Evolutionary conservation across 1,140 invertebrate species (phyloP).

Genomic region (Drosophila ogumai): DNA sequence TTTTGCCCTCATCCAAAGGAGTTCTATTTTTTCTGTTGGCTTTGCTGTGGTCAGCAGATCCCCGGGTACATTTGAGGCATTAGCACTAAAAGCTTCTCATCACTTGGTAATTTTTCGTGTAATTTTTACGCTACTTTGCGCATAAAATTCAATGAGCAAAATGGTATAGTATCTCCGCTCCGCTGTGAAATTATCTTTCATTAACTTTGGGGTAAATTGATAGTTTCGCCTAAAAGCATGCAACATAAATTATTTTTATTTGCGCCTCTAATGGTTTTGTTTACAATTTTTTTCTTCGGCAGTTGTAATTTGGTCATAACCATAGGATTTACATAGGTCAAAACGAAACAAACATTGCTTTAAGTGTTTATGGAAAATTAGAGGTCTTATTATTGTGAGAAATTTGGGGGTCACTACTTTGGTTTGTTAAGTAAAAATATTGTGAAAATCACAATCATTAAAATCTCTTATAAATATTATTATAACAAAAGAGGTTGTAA

Average conservation of each 20-base stretch:
- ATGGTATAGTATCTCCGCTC: background rate
- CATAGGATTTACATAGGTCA: slow-evolving; percentile 17
- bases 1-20: slow-evolving; percentile 33
- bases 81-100: slow-evolving; percentile 78
- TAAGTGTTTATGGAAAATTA: background rate
- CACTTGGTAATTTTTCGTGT: slow-evolving; percentile 64
- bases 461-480: too few relatives aligned
- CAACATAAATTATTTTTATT: slow-evolving; percentile 73
- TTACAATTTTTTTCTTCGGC: slow-evolving; percentile 49
- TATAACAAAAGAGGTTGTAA: too few relatives aligned
- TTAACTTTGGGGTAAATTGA: slow-evolving; percentile 22
- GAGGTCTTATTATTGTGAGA: background rate
- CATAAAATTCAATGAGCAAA: slow-evolving; percentile 71
- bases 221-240: slow-evolving; percentile 70
- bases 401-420: too few relatives aligned
- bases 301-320: slow-evolving; percentile 3
- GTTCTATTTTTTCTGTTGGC: slow-evolving; percentile 20
- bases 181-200: slow-evolving; percentile 9
- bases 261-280: slow-evolving; percentile 65
- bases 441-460: too few relatives aligned
- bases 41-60: slow-evolving; percentile 64
- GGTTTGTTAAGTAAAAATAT: too few relatives aligned
- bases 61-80: slow-evolving; percentile 39
- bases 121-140: slow-evolving; percentile 50
- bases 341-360: background rate